A percentile compares a stretch with the other conserved stretches of the same genome.
Evolutionary conservation across 2,888 invertebrate genomes (phyloP).

Genomic region (Amphipoea oculea): DNA sequence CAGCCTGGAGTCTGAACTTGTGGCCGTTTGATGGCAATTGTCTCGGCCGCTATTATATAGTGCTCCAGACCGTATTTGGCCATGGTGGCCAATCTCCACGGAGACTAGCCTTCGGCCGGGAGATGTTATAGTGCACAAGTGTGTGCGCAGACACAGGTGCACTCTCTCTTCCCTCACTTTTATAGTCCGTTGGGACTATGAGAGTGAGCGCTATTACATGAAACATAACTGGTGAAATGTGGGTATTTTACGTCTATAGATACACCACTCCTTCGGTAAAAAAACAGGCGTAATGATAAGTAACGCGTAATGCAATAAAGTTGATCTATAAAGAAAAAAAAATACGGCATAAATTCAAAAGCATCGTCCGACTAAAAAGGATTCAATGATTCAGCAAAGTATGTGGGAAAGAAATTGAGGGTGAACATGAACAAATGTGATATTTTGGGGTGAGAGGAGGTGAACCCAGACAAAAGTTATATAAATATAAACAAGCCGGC

Average conservation of each 20-base stretch:
- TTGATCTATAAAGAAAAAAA: slow-evolving; percentile 5
- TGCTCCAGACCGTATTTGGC: neutral
- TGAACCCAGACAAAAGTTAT: slow-evolving; percentile 56
- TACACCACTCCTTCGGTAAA: neutral
- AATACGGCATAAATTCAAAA: slow-evolving; percentile 12
- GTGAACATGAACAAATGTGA: slow-evolving; percentile 59
- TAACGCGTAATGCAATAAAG: neutral
- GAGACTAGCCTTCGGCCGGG: neutral
- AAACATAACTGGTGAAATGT: neutral
- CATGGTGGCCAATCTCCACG: neutral
- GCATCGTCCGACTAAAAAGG: slow-evolving; percentile 36
- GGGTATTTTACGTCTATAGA: neutral
- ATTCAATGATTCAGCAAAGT: slow-evolving; percentile 63
- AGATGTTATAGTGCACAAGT: neutral
- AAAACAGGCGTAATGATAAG: neutral
- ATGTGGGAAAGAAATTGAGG: slow-evolving; percentile 54
- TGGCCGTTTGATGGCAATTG: neutral
- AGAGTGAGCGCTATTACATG: neutral
- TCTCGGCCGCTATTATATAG: neutral
- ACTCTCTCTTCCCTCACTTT: neutral
- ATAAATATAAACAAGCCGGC: slow-evolving; percentile 59
- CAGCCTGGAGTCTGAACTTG: neutral
- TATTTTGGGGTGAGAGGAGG: slow-evolving; percentile 54
- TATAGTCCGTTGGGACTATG: neutral
- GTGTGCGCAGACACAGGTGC: neutral